Evolutionary conservation across 2,888 invertebrate genomes (phyloP).

Genomic region (Athalia cordata): DNA sequence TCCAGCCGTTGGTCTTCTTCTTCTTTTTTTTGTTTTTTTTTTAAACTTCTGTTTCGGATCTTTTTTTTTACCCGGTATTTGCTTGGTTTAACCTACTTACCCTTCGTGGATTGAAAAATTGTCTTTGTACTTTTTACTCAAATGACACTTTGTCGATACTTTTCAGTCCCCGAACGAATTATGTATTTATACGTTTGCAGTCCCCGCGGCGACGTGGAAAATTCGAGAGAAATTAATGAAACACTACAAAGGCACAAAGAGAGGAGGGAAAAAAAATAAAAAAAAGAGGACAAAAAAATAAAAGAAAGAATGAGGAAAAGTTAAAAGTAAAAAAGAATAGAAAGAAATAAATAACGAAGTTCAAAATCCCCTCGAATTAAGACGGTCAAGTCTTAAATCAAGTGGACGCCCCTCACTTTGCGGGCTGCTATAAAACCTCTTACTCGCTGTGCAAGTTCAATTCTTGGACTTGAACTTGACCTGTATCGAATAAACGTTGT

Average conservation of each 20-base stretch:
- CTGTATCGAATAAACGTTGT: neutral
- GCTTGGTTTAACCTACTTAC: slow-evolving; percentile 41
- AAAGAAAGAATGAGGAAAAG: slow-evolving; percentile 29
- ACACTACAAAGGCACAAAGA: slow-evolving; percentile 44
- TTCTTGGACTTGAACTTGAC: slow-evolving; percentile 11
- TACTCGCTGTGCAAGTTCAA: neutral
- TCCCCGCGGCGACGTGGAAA: slow-evolving; percentile 50
- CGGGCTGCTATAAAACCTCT: neutral
- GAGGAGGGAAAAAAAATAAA: slow-evolving; percentile 17
- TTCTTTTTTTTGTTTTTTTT: neutral
- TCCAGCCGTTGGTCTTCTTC: slow-evolving; percentile 42
- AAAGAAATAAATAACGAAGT: slow-evolving; percentile 6
- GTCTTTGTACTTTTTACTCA: neutral
- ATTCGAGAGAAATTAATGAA: slow-evolving; percentile 50
- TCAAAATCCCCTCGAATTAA: slow-evolving; percentile 28
- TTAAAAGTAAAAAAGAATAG: slow-evolving; percentile 25
- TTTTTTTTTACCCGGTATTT: slow-evolving; percentile 32
- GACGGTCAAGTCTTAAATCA: slow-evolving; percentile 37
- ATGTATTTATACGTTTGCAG: slow-evolving; percentile 18
- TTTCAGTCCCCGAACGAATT: slow-evolving; percentile 8
- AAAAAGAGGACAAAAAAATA: slow-evolving; percentile 44
- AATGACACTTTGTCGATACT: slow-evolving; percentile 13
- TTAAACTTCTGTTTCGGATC: too few relatives aligned
- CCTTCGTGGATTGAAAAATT: slow-evolving; percentile 11
- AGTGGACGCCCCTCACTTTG: slow-evolving; percentile 33